Conservation (phyloP, 2,797 vertebrate species). For the Chloroceryle inda region DNA sequence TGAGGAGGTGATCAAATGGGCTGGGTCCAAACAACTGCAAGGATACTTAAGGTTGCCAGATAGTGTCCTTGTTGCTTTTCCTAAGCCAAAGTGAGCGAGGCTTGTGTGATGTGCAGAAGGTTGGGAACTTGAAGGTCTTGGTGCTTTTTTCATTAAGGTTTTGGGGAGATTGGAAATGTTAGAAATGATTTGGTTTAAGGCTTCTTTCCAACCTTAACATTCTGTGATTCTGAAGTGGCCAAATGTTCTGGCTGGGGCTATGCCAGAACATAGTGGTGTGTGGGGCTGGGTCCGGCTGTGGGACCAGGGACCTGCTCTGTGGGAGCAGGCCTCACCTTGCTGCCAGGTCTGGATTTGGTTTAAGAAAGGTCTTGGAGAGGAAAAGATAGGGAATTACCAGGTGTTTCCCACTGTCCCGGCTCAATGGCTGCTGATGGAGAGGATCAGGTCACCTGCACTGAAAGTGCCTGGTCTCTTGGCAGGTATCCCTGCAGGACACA, state of each 20-base stretch:
- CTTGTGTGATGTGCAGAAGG: fast-evolving
- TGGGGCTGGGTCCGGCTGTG: fast-evolving
- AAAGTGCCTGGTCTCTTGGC: background rate
- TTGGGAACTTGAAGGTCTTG: background rate
- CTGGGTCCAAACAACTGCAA: background rate
- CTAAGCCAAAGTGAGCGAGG: background rate
- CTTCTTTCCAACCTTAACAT: background rate
- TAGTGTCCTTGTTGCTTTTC: background rate
- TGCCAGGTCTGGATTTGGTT: background rate
- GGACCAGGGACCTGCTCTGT: background rate
- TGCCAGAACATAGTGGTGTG: background rate
- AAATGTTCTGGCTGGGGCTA: background rate
- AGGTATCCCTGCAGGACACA: background rate
- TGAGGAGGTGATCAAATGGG: fast-evolving
- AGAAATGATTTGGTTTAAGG: background rate
- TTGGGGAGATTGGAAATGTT: background rate
- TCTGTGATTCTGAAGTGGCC: background rate
- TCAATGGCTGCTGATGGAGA: fast-evolving
- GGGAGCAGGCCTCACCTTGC: background rate
- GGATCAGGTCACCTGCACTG: background rate
- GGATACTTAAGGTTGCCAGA: background rate
- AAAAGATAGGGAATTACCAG: background rate
- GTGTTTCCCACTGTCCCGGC: background rate
- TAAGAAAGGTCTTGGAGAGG: background rate
- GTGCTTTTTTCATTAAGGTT: background rate